Conservation (phyloP, 2,113 vertebrate species). For the Vireo altiloquus region DNA sequence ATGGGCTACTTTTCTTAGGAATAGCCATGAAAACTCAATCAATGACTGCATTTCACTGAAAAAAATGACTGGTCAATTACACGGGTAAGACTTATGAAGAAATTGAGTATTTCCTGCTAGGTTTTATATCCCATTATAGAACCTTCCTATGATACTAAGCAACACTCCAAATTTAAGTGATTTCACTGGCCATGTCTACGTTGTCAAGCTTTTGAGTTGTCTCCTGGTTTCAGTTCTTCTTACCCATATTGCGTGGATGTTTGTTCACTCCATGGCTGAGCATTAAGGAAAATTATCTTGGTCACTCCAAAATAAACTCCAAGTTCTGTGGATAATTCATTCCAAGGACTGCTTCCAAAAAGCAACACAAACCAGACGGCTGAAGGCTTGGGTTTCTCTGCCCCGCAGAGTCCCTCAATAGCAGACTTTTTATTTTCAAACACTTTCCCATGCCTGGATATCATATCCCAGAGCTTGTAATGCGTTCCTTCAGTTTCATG, state of each 20-base stretch:
- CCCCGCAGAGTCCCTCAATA: neutral
- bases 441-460: neutral
- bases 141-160: neutral
- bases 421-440: neutral
- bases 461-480: neutral
- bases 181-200: neutral
- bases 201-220: neutral
- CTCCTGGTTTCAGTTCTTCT: neutral
- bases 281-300: neutral
- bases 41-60: neutral
- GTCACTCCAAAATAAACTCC: neutral
- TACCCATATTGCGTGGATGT: fast-evolving
- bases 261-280: neutral
- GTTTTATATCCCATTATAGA: neutral
- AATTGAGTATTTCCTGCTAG: neutral
- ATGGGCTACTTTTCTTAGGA: neutral
- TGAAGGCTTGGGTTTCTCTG: neutral
- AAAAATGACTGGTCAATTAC: neutral
- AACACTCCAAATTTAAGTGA: neutral
- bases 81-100: neutral
- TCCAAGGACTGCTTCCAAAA: neutral
- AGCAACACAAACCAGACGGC: neutral
- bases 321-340: neutral
- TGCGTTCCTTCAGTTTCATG: neutral
- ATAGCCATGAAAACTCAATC: neutral